A percentile compares a stretch with the other conserved stretches of the same genome.
These are phyloP conservation scores for Amblyopsis rosae DNA, from an alignment of 2,113 vertebrate species.

Conservation along the genomic window DNA sequence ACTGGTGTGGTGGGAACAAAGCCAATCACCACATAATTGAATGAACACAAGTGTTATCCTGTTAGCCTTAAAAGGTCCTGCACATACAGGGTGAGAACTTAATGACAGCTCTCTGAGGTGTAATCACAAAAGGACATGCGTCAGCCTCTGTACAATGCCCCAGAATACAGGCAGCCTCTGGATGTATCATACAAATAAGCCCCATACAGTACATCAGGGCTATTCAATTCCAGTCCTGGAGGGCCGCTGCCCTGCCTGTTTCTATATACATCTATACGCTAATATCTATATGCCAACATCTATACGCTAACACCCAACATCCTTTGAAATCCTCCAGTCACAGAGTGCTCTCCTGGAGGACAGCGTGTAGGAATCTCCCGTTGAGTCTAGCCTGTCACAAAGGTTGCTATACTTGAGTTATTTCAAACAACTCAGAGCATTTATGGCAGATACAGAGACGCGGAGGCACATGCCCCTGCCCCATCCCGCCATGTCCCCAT, in stretches of 20 bases:
- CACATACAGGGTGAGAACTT: neutral
- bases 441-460: constrained; percentile 14
- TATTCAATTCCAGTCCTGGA: too few relatives aligned
- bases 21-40: neutral
- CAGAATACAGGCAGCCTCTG: neutral
- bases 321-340: neutral
- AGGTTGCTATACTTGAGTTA: neutral
- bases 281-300: too few relatives aligned
- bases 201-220: too few relatives aligned
- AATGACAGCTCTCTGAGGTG: neutral
- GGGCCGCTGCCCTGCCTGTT: too few relatives aligned
- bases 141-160: neutral
- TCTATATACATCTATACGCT: too few relatives aligned
- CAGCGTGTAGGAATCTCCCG: constrained; percentile 9
- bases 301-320: neutral
- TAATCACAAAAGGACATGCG: neutral
- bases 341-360: neutral
- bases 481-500: neutral
- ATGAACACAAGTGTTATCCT: neutral
- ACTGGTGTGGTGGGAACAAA: too few relatives aligned
- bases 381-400: constrained; percentile 29
- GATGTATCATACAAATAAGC: too few relatives aligned
- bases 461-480: constrained; percentile 24
- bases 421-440: constrained; percentile 32
- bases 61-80: neutral